Percentiles rank a stretch among this genome's conserved stretches.
Conservation (phyloP, 2,113 vertebrate species). For the Hypanus sabinus region DNA sequence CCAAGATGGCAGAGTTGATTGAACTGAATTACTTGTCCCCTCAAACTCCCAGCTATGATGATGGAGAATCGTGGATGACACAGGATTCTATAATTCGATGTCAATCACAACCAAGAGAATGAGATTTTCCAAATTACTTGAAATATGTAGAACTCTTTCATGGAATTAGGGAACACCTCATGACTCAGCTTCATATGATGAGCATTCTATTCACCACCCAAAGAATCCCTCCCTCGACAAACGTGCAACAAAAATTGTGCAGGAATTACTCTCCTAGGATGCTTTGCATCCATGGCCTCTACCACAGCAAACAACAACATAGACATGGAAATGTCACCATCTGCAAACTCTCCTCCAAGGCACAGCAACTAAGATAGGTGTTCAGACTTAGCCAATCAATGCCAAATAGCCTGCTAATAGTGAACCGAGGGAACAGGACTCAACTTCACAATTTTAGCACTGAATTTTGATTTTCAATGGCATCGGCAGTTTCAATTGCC, state of each 20-base stretch:
- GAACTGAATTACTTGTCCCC: neutral
- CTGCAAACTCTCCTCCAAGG: no score
- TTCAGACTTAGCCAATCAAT: neutral
- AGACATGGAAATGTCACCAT: neutral
- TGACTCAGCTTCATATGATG: neutral
- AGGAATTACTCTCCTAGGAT: no score
- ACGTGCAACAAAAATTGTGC: no score
- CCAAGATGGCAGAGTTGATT: neutral
- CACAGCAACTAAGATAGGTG: neutral
- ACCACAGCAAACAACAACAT: no score
- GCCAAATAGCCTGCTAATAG: neutral
- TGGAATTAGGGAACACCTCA: neutral
- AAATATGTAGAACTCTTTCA: no score
- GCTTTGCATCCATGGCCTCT: no score
- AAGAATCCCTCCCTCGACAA: no score
- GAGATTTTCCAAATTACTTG: neutral
- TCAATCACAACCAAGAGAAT: neutral
- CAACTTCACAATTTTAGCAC: neutral
- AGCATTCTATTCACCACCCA: no score
- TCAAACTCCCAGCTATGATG: neutral
- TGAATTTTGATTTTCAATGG: neutral
- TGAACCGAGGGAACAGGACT: neutral
- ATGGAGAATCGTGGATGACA: neutral
- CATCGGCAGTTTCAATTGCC: neutral
- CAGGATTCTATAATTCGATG: neutral